Evolutionary conservation across 2,888 invertebrate species (phyloP).

Genomic region (Spodoptera littoralis): DNA sequence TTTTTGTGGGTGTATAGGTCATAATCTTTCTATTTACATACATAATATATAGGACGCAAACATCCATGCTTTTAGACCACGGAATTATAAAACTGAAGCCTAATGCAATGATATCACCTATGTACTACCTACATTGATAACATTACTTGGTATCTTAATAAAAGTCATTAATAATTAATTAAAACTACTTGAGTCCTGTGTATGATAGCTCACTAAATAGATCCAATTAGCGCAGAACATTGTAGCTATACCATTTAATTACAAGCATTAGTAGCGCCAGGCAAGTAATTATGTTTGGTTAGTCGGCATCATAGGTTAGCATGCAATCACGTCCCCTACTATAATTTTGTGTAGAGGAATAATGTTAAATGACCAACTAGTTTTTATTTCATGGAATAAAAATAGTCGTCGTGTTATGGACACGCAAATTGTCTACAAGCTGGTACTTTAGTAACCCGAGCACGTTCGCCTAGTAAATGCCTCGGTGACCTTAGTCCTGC

Average conservation of each 20-base stretch:
- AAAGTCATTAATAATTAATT: background rate
- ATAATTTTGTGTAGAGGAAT: constrained; percentile 1
- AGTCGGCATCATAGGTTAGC: constrained; percentile 1
- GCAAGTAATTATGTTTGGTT: background rate
- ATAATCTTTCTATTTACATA: too few relatives aligned
- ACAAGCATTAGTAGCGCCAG: background rate
- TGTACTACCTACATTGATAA: too few relatives aligned
- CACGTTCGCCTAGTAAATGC: constrained; percentile 41
- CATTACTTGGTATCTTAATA: background rate
- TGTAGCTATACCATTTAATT: background rate
- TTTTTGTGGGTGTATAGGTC: too few relatives aligned
- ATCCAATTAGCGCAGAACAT: background rate
- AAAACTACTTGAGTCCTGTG: background rate
- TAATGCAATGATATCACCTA: too few relatives aligned
- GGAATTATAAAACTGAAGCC: too few relatives aligned
- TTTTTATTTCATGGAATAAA: constrained; percentile 19
- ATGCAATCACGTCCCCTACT: background rate
- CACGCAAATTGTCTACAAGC: constrained; percentile 29
- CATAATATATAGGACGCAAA: too few relatives aligned
- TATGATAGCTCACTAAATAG: background rate
- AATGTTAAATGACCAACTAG: constrained; percentile 6
- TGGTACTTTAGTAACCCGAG: constrained; percentile 17
- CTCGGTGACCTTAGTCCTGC: constrained; percentile 26
- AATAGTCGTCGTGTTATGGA: constrained; percentile 23
- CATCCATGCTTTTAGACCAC: too few relatives aligned